These are phyloP conservation scores for Dicrostonyx torquatus DNA, from an alignment of 2,797 vertebrate genomes.

Conservation along the genomic window DNA sequence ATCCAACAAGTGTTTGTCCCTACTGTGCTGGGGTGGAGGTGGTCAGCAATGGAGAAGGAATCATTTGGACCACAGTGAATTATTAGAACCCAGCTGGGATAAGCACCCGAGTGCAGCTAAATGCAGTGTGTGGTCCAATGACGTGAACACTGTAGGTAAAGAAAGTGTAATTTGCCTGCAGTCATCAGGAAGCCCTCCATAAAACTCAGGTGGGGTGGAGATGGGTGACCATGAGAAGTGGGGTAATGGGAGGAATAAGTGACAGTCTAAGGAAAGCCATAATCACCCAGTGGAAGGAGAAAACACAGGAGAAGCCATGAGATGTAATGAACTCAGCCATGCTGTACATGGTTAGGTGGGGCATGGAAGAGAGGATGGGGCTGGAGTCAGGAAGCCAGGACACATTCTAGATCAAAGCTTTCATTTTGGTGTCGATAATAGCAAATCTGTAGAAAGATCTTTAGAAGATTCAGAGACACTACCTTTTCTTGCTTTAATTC, in stretches of 20 bases:
- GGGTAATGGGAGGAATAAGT: neutral
- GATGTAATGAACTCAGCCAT: neutral
- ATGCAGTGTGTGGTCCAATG: neutral
- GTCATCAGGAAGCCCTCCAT: neutral
- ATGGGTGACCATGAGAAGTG: neutral
- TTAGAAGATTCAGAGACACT: neutral
- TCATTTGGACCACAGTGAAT: neutral
- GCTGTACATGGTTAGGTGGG: rapidly evolving
- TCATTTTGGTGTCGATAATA: neutral
- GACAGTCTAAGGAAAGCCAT: neutral
- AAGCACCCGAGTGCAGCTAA: neutral
- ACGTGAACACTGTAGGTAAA: neutral
- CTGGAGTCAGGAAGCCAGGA: neutral
- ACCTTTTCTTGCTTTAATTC: neutral
- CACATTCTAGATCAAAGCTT: neutral
- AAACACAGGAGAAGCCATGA: neutral
- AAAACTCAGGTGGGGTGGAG: neutral
- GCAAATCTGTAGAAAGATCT: neutral
- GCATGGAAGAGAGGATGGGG: neutral
- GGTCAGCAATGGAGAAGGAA: neutral
- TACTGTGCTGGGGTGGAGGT: neutral
- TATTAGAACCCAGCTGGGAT: neutral
- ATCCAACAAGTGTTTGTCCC: neutral
- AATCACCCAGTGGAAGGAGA: neutral
- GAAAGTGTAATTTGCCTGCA: neutral